Conservation (phyloP, 2,797 vertebrate species). For the Sebastes diaconus region DNA sequence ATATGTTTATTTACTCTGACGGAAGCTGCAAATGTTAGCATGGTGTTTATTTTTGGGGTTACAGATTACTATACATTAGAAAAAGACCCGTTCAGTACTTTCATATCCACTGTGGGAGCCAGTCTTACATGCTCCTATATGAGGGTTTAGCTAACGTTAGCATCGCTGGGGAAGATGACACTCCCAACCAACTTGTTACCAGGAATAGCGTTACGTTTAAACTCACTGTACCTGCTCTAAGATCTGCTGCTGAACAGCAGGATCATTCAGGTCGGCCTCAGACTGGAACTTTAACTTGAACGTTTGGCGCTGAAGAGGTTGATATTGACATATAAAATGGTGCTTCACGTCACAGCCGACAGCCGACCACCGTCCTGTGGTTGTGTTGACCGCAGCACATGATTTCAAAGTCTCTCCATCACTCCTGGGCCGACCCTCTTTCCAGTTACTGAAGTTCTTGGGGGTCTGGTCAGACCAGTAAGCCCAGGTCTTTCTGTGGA, state of each 20-base stretch:
- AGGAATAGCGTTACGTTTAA: neutral
- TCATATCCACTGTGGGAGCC: neutral
- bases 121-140: neutral
- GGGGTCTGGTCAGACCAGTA: constrained; percentile 57
- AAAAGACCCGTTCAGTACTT: neutral
- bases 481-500: constrained; percentile 32
- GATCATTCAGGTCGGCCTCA: constrained; percentile 41
- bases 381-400: neutral
- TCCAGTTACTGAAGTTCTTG: constrained; percentile 50
- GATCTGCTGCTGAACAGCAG: constrained; percentile 25
- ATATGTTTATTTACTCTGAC: neutral
- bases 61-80: neutral
- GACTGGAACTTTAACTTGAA: constrained; percentile 41
- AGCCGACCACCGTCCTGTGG: neutral
- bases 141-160: neutral
- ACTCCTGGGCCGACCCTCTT: accelerated
- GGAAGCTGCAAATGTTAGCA: neutral
- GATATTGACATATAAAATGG: constrained; percentile 35
- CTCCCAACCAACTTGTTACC: neutral
- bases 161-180: neutral
- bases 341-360: accelerated
- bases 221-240: constrained; percentile 44
- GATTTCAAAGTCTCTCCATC: accelerated
- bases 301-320: neutral
- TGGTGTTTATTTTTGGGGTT: neutral